phyloP scores from a whole-genome alignment of 1,140 invertebrate species.

The Hyphantria cunea region DNA sequence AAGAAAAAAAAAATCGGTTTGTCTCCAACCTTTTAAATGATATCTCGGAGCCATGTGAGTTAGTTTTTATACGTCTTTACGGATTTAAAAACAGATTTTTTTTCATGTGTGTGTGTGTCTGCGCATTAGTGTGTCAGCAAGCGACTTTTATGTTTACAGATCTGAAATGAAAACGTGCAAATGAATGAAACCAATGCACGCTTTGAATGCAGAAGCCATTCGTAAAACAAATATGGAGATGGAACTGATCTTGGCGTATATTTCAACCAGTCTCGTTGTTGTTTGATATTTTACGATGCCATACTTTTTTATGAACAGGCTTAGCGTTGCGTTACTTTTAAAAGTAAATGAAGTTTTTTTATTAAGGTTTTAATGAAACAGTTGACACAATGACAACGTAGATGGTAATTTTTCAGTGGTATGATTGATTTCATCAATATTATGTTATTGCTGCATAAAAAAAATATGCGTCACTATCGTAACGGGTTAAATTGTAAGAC shows the following conservation, averaged over 20 bases:
- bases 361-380: too few species aligned
- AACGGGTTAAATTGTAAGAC: too few species aligned
- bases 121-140: slow-evolving; percentile 23
- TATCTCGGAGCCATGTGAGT: slow-evolving; percentile 62
- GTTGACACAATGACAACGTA: too few species aligned
- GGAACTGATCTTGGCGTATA: slow-evolving; percentile 16
- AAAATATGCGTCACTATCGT: too few species aligned
- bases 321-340: background rate
- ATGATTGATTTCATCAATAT: too few species aligned
- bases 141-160: slow-evolving; percentile 29
- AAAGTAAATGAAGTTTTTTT: background rate
- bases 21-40: slow-evolving; percentile 64
- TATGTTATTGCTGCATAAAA: too few species aligned
- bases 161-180: slow-evolving; percentile 32
- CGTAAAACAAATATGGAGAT: slow-evolving; percentile 32
- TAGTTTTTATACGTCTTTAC: slow-evolving; percentile 29
- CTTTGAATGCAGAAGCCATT: slow-evolving; percentile 32
- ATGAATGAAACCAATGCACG: slow-evolving; percentile 31
- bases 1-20: slow-evolving; percentile 53
- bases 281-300: slow-evolving; percentile 24
- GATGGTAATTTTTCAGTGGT: too few species aligned
- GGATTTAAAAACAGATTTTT: slow-evolving; percentile 19
- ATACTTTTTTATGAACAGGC: background rate
- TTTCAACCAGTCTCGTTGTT: slow-evolving; percentile 10
- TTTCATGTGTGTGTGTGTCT: slow-evolving; percentile 10